Percentiles rank a stretch among this genome's conserved stretches.
Evolutionary conservation across 2,888 invertebrate genomes (phyloP).

Genomic region (Tenthredo mesomela): DNA sequence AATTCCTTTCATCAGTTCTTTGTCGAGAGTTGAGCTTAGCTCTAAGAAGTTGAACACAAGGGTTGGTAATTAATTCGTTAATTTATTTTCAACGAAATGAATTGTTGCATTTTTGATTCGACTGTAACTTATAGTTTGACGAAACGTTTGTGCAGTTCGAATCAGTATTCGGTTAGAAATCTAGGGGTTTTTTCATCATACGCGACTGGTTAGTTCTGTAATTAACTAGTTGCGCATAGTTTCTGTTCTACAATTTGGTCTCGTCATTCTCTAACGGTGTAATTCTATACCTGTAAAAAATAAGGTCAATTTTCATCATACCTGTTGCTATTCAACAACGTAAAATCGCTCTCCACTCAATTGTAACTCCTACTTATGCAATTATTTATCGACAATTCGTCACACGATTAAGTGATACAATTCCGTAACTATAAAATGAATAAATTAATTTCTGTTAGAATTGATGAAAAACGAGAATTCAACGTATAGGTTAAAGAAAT

Average conservation of each 20-base stretch:
- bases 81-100: neutral
- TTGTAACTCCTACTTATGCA: constrained; percentile 35
- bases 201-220: neutral
- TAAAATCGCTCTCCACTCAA: constrained; percentile 33
- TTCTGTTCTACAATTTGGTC: neutral
- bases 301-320: constrained; percentile 46
- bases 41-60: neutral
- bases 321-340: neutral
- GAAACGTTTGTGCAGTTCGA: constrained; percentile 5
- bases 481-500: neutral
- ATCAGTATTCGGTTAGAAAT: neutral
- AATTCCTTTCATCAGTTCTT: neutral
- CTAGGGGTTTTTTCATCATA: neutral
- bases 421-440: constrained; percentile 15
- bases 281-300: constrained; percentile 13
- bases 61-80: neutral
- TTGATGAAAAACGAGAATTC: neutral
- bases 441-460: neutral
- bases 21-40: neutral
- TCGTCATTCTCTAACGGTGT: neutral
- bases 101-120: neutral
- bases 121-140: neutral
- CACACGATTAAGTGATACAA: neutral
- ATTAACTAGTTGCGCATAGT: constrained; percentile 1
- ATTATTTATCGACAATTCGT: neutral